Evolutionary conservation across 1,140 invertebrate species (phyloP), one percentile per base, ranked within the genome.

Genomic region (Fopius arisanus): DNA sequence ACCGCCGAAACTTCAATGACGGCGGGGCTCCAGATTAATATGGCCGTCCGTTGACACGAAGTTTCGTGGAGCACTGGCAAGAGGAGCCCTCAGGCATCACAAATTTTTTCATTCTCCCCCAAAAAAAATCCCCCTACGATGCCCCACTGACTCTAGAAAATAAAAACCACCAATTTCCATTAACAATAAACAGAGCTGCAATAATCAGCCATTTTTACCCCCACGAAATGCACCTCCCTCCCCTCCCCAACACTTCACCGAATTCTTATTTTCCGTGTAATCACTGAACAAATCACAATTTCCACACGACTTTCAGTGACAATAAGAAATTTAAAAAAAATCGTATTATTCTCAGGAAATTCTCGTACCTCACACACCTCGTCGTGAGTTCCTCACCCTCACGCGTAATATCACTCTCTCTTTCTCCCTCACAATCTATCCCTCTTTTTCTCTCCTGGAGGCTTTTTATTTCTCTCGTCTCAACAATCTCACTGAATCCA

Each of bases 21-120:
- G 79, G 75, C 76, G 77, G 77, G 79, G 77, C 75, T 79, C 77
- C 75, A 78, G 78, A 78, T 86, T 86, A 86, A 86, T 84, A 84
- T 86, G 84, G 84, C 83, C 82, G 84, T 83, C 80, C 78, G 78
- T 83, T 82, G 77, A 78, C 80, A 81, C 77, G 70, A 75, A 79
- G 76, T 79, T 80, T 82, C 79, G 75, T 77, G 70, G 40, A 62
- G 63, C 59, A 12, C 54, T 54, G 48, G 33, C 40, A 19, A 68
- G 67, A 63, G 65, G 51, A 41, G 37, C 37, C 59, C 70, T 65
- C 62, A 63, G 62, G 62, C 59, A 62, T 71, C 28, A 65, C 28
- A n/a, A 65, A 65, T 29, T 29, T 65, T 12, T 16, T 12, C 29
- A 65, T 65, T n/a, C 23, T 65, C n/a, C n/a, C n/a, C n/a, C n/a